Evolutionary conservation across 2,113 vertebrate species (phyloP), one percentile per base, ranked within the genome.

Genomic region (Desmodus rotundus): DNA sequence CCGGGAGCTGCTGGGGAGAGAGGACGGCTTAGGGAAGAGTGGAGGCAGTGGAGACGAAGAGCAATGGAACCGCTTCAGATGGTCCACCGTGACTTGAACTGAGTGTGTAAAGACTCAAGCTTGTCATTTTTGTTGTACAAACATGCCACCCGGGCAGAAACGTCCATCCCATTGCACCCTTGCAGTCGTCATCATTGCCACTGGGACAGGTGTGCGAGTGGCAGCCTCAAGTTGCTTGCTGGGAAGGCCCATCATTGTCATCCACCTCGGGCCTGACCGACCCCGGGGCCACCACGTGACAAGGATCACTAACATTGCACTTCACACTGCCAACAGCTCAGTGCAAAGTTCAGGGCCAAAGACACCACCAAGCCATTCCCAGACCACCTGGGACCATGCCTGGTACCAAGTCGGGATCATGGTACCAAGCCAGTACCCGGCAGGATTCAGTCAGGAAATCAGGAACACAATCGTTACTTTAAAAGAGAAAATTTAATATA

Each of bases 151-250:
- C 41, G 41, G 47, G 12, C 7, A 36, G 54, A 80, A 33, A 22
- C 0, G n/a, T 63, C 19, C 41, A 38, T 3, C n/a, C 7, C 38
- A 1, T 7, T 3, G 31, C 47, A 6, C 4, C 4, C 28, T 15
- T n/a, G 6, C 0, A 1, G 52, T 19, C 2, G 2, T 24, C 12
- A 4, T 20, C 36, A 54, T 13, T 7, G 7, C 54, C 13, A 50
- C 14, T 0, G 12, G 73, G 24, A n/a, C n/a, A n/a, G 38, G 52
- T 10, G 56, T 11, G 31, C n/a, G n/a, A 8, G 84, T 15, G 9
- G 95, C n/a, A n/a, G n/a, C 81, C 19, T 67, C 13, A 1, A 20
- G 87, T 33, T 56, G 68, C 90, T 45, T 52, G 61, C 83, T 76
- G 2, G 2, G 17, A 6, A 4, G 61, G 85, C 61, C 31, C 68